Evolutionary conservation across 2,113 vertebrate species (phyloP).

Genomic region (Capra hircus): DNA sequence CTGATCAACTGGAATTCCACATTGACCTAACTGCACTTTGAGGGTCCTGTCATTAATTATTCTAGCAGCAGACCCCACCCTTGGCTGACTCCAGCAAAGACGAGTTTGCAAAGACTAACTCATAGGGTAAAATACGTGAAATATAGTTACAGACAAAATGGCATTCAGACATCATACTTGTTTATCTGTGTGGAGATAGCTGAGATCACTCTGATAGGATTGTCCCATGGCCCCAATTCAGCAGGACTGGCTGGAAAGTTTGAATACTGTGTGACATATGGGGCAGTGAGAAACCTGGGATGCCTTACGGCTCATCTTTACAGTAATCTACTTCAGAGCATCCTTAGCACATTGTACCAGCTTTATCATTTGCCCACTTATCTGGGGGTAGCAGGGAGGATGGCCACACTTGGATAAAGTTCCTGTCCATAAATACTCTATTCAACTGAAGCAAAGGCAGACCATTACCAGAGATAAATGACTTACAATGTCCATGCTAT

Average conservation of each 20-base stretch:
- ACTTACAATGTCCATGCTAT: neutral
- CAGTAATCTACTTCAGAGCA: neutral
- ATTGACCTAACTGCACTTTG: neutral
- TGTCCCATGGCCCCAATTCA: neutral
- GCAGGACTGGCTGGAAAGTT: neutral
- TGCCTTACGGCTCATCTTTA: neutral
- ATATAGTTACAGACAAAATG: neutral
- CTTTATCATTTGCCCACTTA: neutral
- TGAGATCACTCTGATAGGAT: conserved; percentile 1
- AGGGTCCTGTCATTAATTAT: conserved; percentile 2
- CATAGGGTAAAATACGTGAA: conserved; percentile 24
- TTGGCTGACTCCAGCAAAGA: neutral
- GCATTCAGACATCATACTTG: conserved; percentile 15
- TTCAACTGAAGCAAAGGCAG: neutral
- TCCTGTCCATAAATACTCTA: conserved; percentile 25
- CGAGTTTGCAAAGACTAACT: conserved; percentile 16
- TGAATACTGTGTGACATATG: conserved; percentile 45
- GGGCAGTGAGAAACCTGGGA: neutral
- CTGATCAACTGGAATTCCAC: neutral
- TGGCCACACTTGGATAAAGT: neutral
- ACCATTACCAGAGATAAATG: conserved; percentile 35
- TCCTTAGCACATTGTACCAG: neutral
- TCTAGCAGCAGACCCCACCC: neutral
- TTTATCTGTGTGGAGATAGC: conserved; percentile 32
- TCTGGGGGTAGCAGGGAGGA: neutral